phyloP scores from a whole-genome alignment of 2,113 vertebrate species.

The Pavo muticus region DNA sequence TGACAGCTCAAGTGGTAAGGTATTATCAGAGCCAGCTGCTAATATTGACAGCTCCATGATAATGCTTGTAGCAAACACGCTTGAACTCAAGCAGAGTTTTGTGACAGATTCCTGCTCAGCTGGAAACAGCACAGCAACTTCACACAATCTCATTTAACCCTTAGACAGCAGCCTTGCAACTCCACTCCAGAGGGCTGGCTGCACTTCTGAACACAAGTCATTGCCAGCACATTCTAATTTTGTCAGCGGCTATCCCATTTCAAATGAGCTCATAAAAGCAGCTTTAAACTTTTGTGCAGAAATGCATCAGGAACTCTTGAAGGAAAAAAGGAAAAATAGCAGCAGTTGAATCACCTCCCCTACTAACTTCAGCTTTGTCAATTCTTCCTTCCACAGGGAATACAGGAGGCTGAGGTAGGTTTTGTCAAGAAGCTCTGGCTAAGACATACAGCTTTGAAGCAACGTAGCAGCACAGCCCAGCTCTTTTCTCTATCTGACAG shows the following conservation, averaged over 20 bases:
- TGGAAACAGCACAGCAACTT: neutral
- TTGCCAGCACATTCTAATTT: neutral
- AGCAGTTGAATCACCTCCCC: neutral
- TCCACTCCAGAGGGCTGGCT: neutral
- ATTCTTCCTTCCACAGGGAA: neutral
- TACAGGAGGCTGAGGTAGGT: neutral
- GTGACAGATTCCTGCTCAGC: neutral
- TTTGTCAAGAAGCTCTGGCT: neutral
- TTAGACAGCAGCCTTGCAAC: neutral
- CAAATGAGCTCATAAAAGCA: neutral
- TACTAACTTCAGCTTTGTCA: neutral
- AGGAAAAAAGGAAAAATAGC: neutral
- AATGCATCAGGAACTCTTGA: neutral
- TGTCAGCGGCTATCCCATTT: accelerated
- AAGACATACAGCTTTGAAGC: neutral
- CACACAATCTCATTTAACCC: slow-evolving; percentile 12
- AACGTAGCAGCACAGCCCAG: neutral
- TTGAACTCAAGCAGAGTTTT: neutral
- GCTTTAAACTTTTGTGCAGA: neutral
- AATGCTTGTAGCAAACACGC: slow-evolving; percentile 4
- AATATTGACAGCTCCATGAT: slow-evolving; percentile 26
- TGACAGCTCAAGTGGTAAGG: neutral
- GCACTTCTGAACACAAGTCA: neutral
- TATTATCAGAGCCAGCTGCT: slow-evolving; percentile 3
- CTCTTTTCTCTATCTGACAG: neutral